Conservation (phyloP, 2,888 invertebrate genomes). For the Metacarcinus magister region DNA sequence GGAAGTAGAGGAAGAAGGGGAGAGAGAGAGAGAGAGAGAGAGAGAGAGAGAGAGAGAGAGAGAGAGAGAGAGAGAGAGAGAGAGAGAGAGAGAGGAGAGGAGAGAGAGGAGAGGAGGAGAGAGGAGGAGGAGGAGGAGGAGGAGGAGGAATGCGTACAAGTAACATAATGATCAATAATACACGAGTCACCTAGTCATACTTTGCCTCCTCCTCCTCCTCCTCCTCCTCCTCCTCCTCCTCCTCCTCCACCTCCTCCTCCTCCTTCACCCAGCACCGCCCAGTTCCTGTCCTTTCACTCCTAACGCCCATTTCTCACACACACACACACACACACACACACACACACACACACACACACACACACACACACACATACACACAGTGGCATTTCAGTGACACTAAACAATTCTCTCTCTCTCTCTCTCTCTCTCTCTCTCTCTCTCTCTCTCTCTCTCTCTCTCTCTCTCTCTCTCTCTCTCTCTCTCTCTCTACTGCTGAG, state of each 20-base stretch:
- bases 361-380: background rate
- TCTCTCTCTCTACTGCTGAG: too few species aligned
- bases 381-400: slow-evolving; percentile 16
- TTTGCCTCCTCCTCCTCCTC: background rate
- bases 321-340: slow-evolving; percentile 53
- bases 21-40: too few species aligned
- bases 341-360: slow-evolving; percentile 42
- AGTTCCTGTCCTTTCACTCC: background rate
- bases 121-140: background rate
- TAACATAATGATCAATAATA: background rate
- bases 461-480: background rate
- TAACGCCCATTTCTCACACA: background rate
- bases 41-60: background rate
- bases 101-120: background rate
- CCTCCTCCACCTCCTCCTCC: background rate
- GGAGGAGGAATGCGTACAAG: background rate
- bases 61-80: background rate
- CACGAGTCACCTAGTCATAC: background rate
- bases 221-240: background rate
- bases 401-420: background rate
- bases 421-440: background rate
- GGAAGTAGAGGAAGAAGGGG: background rate
- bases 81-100: background rate
- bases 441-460: background rate
- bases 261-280: background rate